Percentiles rank a stretch among this genome's conserved stretches.
Evolutionary conservation across 2,797 vertebrate species (phyloP).

Genomic region (Fundulus diaphanus): DNA sequence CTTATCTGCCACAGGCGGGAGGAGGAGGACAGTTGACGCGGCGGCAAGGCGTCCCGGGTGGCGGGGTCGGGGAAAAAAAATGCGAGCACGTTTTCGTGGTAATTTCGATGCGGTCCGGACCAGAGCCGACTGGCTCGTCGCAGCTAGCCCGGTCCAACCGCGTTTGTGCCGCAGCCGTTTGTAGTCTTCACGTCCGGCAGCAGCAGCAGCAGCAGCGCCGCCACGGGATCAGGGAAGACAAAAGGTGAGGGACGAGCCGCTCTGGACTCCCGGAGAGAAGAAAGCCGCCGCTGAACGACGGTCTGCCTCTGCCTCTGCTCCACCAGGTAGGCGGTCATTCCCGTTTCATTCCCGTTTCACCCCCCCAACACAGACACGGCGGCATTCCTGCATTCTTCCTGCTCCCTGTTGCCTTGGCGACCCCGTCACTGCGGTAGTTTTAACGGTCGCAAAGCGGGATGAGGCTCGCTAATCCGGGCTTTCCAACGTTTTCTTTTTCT

Average conservation of each 20-base stretch:
- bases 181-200: constrained; percentile 47
- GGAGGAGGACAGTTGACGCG: neutral
- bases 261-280: constrained; percentile 27
- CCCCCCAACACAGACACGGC: neutral
- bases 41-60: constrained; percentile 21
- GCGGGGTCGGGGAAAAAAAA: constrained; percentile 28
- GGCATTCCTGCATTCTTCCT: constrained; percentile 8
- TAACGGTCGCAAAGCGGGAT: constrained; percentile 48
- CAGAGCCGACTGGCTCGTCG: constrained; percentile 33
- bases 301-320: constrained; percentile 42
- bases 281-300: constrained; percentile 14
- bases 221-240: constrained; percentile 68
- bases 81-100: constrained; percentile 39
- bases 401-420: constrained; percentile 48
- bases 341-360: neutral
- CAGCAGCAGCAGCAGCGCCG: constrained; percentile 53
- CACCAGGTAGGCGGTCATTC: constrained; percentile 54
- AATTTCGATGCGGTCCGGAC: constrained; percentile 39
- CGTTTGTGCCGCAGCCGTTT: constrained; percentile 68
- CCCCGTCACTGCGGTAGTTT: constrained; percentile 64
- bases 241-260: constrained; percentile 55
- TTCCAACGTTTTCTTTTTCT: constrained; percentile 3
- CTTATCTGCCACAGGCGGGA: constrained; percentile 10
- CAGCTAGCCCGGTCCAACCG: constrained; percentile 55
- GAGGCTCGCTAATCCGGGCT: constrained; percentile 36